A percentile compares a stretch with the other conserved stretches of the same genome.
These are phyloP conservation scores for Corythornis madagascariensis DNA, from an alignment of 2,113 vertebrate genomes.

Conservation along the genomic window DNA sequence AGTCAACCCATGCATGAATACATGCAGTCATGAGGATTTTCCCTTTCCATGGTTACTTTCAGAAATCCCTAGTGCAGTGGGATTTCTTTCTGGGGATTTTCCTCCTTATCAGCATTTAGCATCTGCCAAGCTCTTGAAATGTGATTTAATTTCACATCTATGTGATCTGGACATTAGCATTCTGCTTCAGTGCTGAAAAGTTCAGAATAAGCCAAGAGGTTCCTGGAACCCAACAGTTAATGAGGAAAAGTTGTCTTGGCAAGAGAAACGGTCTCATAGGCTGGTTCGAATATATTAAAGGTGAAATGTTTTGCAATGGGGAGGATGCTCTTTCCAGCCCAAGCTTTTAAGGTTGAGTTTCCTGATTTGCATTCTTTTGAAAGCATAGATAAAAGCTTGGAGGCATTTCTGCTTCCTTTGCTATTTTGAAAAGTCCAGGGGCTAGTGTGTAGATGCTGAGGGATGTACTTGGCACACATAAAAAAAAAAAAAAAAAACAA, in stretches of 20 bases:
- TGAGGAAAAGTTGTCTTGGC: conserved; percentile 64
- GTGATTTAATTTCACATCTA: conserved; percentile 13
- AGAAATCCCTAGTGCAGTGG: not conserved
- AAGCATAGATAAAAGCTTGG: conserved; percentile 56
- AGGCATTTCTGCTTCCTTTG: conserved; percentile 40
- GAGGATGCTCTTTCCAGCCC: conserved; percentile 35
- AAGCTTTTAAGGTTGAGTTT: conserved; percentile 59
- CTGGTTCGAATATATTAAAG: conserved; percentile 59
- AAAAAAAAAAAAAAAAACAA: not conserved
- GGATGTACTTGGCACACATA: not conserved
- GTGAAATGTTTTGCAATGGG: conserved; percentile 57
- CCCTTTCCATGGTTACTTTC: not conserved
- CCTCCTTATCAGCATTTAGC: not conserved
- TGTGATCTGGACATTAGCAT: conserved; percentile 22
- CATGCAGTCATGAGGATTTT: not conserved
- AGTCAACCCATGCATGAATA: not conserved
- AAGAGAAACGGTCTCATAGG: conserved; percentile 14
- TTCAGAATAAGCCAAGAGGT: conserved; percentile 51
- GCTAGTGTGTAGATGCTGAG: not conserved
- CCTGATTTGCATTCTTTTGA: conserved; percentile 65
- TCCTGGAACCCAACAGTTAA: conserved; percentile 68
- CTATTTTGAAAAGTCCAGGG: conserved; percentile 38
- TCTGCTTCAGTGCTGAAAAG: conserved; percentile 32
- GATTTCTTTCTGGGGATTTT: not conserved
- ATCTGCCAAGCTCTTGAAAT: conserved; percentile 28